phyloP scores from a whole-genome alignment of 2,888 invertebrate species.

The Melieria picta region DNA sequence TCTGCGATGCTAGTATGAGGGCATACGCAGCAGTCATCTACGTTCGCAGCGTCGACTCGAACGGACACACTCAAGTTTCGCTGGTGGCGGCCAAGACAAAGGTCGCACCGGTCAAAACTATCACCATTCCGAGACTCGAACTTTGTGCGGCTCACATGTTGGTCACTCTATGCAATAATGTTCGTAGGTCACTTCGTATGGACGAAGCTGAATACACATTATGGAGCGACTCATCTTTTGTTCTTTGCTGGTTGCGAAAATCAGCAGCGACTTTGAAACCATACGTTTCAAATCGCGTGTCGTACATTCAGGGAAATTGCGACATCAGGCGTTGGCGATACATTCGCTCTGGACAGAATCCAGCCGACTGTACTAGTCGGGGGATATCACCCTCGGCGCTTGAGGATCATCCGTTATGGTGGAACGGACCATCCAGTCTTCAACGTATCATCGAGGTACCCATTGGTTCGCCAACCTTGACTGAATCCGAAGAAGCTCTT shows the following conservation, averaged over 20 bases:
- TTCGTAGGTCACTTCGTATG: background rate
- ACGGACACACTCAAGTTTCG: background rate
- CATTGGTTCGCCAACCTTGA: background rate
- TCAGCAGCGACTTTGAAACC: background rate
- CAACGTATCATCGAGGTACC: background rate
- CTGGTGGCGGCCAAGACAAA: background rate
- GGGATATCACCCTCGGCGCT: background rate
- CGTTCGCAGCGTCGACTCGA: background rate
- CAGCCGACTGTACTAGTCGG: conserved; percentile 7
- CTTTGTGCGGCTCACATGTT: background rate
- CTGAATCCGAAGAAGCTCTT: background rate
- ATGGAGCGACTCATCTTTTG: background rate
- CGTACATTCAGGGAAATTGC: background rate
- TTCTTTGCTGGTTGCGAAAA: background rate
- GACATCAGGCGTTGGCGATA: background rate
- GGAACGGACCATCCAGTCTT: background rate
- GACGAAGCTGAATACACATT: background rate
- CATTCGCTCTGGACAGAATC: conserved; percentile 13
- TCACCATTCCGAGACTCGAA: background rate
- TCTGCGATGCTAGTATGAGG: background rate
- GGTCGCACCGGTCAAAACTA: background rate
- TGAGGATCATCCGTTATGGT: background rate
- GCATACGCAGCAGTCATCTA: conserved; percentile 3
- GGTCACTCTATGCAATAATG: background rate
- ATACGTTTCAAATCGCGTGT: background rate